A percentile compares a stretch with the other conserved stretches of the same genome.
phyloP scores from a whole-genome alignment of 2,888 invertebrate species.

The Podabrus alpinus region DNA sequence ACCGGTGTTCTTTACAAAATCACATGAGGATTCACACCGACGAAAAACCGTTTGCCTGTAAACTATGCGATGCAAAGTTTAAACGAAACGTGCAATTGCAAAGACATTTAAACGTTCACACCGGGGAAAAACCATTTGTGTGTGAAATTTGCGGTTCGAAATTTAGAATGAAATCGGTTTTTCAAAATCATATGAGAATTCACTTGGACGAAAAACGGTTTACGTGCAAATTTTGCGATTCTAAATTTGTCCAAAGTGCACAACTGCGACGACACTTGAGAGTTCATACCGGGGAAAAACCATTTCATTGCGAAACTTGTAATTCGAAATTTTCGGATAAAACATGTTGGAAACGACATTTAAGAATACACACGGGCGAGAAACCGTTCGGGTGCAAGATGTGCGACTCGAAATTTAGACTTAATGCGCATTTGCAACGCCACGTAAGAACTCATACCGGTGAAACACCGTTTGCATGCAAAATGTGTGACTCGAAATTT shows the following conservation, averaged over 20 bases:
- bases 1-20: background rate
- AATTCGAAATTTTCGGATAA: slow-evolving; percentile 56
- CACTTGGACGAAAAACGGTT: slow-evolving; percentile 58
- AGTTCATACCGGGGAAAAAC: slow-evolving; percentile 55
- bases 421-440: slow-evolving; percentile 53
- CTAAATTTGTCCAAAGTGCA: slow-evolving; percentile 56
- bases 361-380: slow-evolving; percentile 54
- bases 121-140: slow-evolving; percentile 56
- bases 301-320: slow-evolving; percentile 54
- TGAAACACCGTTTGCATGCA: slow-evolving; percentile 52
- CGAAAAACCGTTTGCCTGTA: slow-evolving; percentile 57
- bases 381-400: slow-evolving; percentile 52
- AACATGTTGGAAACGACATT: slow-evolving; percentile 53
- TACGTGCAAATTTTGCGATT: slow-evolving; percentile 56
- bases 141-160: slow-evolving; percentile 57
- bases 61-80: slow-evolving; percentile 58
- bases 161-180: slow-evolving; percentile 59
- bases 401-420: slow-evolving; percentile 53
- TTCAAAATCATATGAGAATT: slow-evolving; percentile 59
- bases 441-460: slow-evolving; percentile 55
- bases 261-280: slow-evolving; percentile 51
- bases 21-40: slow-evolving; percentile 57
- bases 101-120: slow-evolving; percentile 58
- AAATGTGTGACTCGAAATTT: slow-evolving; percentile 52
- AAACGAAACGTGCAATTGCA: slow-evolving; percentile 58